Conservation (phyloP, 2,888 invertebrate genomes). For the Perizoma affinitatum region DNA sequence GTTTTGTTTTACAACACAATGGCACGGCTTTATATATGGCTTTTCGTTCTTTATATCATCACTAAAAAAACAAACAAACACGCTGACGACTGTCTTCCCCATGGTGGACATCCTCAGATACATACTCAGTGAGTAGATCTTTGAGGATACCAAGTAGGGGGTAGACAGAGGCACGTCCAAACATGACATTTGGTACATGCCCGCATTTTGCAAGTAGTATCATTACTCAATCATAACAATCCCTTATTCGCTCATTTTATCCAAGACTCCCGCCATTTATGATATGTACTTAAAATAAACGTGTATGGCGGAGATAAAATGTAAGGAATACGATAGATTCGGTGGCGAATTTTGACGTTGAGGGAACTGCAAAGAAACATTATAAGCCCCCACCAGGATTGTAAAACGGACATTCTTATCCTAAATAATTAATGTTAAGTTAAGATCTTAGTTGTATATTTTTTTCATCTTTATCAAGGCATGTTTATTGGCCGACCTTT, state of each 20-base stretch:
- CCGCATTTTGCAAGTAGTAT: no score
- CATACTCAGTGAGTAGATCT: no score
- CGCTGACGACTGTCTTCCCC: no score
- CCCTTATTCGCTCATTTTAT: slow-evolving; percentile 4
- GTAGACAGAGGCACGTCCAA: no score
- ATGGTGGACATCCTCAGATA: no score
- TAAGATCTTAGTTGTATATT: slow-evolving; percentile 10
- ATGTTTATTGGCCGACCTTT: slow-evolving; percentile 51
- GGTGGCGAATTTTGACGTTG: slow-evolving; percentile 8
- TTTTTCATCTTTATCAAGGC: slow-evolving; percentile 33
- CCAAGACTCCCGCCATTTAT: slow-evolving; percentile 9
- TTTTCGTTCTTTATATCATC: no score
- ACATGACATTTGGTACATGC: no score
- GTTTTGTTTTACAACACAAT: slow-evolving; percentile 21
- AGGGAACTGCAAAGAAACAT: slow-evolving; percentile 12
- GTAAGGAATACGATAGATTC: slow-evolving; percentile 5
- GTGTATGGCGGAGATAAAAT: slow-evolving; percentile 5
- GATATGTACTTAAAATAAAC: slow-evolving; percentile 16
- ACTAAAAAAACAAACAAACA: no score
- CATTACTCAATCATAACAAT: slow-evolving; percentile 4
- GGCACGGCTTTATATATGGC: background rate
- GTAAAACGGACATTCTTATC: slow-evolving; percentile 21
- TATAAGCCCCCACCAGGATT: slow-evolving; percentile 19
- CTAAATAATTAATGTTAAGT: slow-evolving; percentile 32
- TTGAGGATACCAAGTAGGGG: no score